phyloP scores from a whole-genome alignment of 2,888 invertebrate genomes.

The Didymodactylos carnosus region DNA sequence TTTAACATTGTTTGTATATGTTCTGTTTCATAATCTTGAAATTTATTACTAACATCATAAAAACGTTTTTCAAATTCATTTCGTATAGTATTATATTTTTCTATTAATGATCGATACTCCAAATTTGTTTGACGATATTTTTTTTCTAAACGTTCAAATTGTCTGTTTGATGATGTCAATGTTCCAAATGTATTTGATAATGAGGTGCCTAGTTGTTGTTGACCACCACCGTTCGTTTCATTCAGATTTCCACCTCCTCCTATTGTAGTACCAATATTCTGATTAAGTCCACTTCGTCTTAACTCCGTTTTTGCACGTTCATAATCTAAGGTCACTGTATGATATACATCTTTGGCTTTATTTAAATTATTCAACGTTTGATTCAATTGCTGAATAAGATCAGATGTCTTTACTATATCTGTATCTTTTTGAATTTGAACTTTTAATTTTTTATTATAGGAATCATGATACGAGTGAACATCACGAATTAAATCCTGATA shows the following conservation, averaged over 20 bases:
- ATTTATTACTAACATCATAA: background rate
- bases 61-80: conserved; percentile 2
- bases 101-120: conserved; percentile 7
- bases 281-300: background rate
- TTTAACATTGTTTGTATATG: conserved; percentile 8
- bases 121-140: conserved; percentile 1
- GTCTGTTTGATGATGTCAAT: background rate
- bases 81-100: conserved; percentile 5
- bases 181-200: background rate
- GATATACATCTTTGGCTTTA: conserved; percentile 9
- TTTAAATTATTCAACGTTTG: background rate
- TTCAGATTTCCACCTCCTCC: background rate
- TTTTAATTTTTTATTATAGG: conserved; percentile 7
- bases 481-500: conserved; percentile 6
- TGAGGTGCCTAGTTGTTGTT: background rate
- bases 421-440: background rate
- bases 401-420: background rate
- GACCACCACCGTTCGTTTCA: background rate
- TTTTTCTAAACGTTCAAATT: conserved; percentile 2
- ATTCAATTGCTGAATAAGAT: background rate
- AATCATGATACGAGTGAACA: conserved; percentile 6
- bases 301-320: background rate
- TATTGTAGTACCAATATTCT: background rate
- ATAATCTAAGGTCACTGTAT: conserved; percentile 1
- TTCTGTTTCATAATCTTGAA: conserved; percentile 6